A percentile compares a stretch with the other conserved stretches of the same genome.
phyloP scores from a whole-genome alignment of 1,140 invertebrate species.

The Maconellicoccus hirsutus region DNA sequence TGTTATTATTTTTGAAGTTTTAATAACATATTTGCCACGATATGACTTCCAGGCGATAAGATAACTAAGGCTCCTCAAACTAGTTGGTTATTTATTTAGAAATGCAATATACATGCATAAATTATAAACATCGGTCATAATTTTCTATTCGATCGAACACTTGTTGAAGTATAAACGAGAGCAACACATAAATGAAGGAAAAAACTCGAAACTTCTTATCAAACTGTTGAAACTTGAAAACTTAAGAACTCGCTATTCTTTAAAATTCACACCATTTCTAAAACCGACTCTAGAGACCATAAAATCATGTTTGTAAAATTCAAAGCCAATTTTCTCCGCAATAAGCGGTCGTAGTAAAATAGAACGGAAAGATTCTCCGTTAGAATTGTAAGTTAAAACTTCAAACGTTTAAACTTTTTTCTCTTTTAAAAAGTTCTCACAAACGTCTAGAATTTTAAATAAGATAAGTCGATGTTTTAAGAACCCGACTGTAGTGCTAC shows the following conservation, averaged over 20 bases:
- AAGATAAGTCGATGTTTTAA: neutral
- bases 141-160: neutral
- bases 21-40: too few relatives aligned
- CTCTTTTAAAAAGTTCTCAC: neutral
- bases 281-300: constrained; percentile 2
- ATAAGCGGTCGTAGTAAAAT: constrained; percentile 3
- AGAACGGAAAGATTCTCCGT: neutral
- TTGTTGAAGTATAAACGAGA: neutral
- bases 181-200: neutral
- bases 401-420: constrained; percentile 9
- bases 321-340: constrained; percentile 7
- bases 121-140: too few relatives aligned
- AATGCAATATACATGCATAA: too few relatives aligned
- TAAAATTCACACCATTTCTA: constrained; percentile 1
- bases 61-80: too few relatives aligned
- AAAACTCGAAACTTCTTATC: neutral
- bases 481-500: neutral
- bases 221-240: constrained; percentile 9
- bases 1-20: too few relatives aligned
- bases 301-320: constrained; percentile 10
- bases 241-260: neutral
- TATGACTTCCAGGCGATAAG: too few relatives aligned
- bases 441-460: constrained; percentile 9
- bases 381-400: constrained; percentile 1
- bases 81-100: too few relatives aligned